These are phyloP conservation scores for Lysandra bellargus DNA, from an alignment of 2,888 invertebrate species.

Conservation along the genomic window DNA sequence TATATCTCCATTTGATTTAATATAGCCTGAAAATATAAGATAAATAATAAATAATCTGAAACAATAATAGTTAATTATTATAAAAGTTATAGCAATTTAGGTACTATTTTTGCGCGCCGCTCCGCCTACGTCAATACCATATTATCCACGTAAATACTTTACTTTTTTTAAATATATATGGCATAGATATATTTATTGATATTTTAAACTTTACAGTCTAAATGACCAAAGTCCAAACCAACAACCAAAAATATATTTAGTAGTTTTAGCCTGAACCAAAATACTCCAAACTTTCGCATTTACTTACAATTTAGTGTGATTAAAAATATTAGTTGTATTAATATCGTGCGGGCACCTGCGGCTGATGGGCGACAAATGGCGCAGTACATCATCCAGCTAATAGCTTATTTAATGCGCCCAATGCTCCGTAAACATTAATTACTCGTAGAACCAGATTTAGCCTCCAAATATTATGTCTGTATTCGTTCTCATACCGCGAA, in stretches of 20 bases:
- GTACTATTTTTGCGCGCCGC: too few species aligned
- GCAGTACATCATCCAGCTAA: constrained; percentile 64
- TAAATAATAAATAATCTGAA: neutral
- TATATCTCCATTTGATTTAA: neutral
- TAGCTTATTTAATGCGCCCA: constrained; percentile 64
- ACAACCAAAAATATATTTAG: too few species aligned
- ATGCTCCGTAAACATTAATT: constrained; percentile 65
- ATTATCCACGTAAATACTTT: too few species aligned
- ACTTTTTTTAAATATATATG: too few species aligned
- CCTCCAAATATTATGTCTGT: neutral
- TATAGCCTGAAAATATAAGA: neutral
- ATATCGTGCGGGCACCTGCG: constrained; percentile 56
- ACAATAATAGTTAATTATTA: too few species aligned
- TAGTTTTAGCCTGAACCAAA: too few species aligned
- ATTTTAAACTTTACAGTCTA: too few species aligned
- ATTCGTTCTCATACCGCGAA: neutral
- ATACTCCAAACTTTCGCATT: neutral
- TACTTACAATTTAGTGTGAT: neutral
- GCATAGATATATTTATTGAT: too few species aligned
- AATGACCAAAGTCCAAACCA: too few species aligned
- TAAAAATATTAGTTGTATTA: constrained; percentile 15
- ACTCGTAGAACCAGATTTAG: constrained; percentile 37
- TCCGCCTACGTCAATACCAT: too few species aligned
- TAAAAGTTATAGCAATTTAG: too few species aligned
- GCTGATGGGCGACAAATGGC: constrained; percentile 70